Evolutionary conservation across 2,113 vertebrate species (phyloP).

Genomic region (Xiphophorus hellerii): DNA sequence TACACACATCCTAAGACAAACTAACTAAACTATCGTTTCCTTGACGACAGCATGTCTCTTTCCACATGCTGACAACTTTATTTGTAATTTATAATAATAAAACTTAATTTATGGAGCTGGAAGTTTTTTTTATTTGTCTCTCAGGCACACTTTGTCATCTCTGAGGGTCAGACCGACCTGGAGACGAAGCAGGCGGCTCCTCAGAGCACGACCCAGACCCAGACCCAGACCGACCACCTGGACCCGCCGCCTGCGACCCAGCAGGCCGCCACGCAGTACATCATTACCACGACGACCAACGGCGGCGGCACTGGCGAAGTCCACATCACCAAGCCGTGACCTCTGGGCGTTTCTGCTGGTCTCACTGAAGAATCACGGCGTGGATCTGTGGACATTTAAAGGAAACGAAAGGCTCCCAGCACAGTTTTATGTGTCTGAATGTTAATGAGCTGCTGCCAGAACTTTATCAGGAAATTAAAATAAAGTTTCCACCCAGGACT

Average conservation of each 20-base stretch:
- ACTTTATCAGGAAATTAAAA: conserved; percentile 8
- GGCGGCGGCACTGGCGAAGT: conserved; percentile 85
- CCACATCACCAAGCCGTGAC: conserved; percentile 88
- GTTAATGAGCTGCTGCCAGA: conserved; percentile 15
- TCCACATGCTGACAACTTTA: too few species aligned
- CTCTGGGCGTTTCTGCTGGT: too few species aligned
- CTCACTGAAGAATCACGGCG: background rate
- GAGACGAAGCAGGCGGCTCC: conserved; percentile 85
- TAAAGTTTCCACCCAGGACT: conserved; percentile 22
- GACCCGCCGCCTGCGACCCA: conserved; percentile 81
- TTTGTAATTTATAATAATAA: too few species aligned
- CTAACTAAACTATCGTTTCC: too few species aligned
- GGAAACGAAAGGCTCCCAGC: conserved; percentile 17
- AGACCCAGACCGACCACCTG: conserved; percentile 81
- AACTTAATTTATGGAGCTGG: too few species aligned
- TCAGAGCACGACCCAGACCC: conserved; percentile 67
- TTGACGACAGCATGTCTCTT: too few species aligned
- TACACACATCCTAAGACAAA: too few species aligned
- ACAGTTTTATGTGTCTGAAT: conserved; percentile 74
- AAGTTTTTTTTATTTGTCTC: too few species aligned
- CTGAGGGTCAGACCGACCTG: conserved; percentile 91
- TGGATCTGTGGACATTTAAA: conserved; percentile 19
- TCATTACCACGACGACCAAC: conserved; percentile 92
- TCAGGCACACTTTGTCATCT: conserved; percentile 96
- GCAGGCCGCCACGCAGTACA: conserved; percentile 90